Base-by-base conservation (phyloP, 2,888 invertebrate genomes). In the Drosophila rubida region DNA sequence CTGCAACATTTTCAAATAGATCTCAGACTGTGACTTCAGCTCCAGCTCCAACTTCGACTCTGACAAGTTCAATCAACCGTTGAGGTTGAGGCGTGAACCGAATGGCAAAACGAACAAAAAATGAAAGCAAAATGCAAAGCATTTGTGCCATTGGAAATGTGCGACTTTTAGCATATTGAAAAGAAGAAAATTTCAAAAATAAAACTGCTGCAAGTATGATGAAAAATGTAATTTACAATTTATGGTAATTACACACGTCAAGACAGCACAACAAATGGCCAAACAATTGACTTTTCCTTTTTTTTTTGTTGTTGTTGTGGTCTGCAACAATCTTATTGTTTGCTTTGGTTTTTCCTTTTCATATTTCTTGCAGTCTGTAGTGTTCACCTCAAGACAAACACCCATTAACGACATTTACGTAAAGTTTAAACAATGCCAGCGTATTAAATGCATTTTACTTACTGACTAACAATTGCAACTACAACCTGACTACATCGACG, bases 251-350 rank as follows among this genome's bases (percentile, higher is more conserved):
- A 80, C 78, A 72, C 68, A 83, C 83, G 73, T 80, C 86, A 76
- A 68, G 53, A 39, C 57, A 61, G 19, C 19, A 19, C 3, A 64
- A 53, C 48, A 78, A 77, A 67, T 67, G 57, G 61, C 64, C 65
- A 69, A 66, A 67, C 81, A 81, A 83, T 80, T 80, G 87, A 83
- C 87, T 86, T 88, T 85, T 85, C 80, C 84, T 83, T 88, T 83
- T 35, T 19, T 14, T 14, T 6, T 30, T 32, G 11, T n/a, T n/a
- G 4, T 32, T n/a, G 11, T 32, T 32, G 8, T 27, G 32, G 32
- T 32, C n/a, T 54, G 62, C 66, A 66, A 83, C 65, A 61, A 64
- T 86, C 70, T 61, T 16, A 75, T 84, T 80, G 85, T 80, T 81
- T 74, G 58, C 50, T 54, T 51, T 62, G 54, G 75, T 54, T 74